Percentiles rank a stretch among this genome's conserved stretches.
These are phyloP conservation scores for Chrysolina oricalcia DNA, from an alignment of 2,888 invertebrate species.

Conservation along the genomic window DNA sequence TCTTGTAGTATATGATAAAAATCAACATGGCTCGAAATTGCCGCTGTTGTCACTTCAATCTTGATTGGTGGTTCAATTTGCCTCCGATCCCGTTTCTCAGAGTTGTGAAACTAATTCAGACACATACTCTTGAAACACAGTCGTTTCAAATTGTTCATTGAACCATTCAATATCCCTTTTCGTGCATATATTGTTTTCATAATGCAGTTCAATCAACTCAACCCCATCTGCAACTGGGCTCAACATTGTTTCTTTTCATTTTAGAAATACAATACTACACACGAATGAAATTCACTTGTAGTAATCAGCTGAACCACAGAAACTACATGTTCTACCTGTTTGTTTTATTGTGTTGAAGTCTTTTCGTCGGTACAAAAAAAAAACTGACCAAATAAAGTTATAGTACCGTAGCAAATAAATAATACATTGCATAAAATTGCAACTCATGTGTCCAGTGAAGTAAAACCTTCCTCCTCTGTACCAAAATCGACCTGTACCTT, in stretches of 20 bases:
- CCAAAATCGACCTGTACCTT: no score
- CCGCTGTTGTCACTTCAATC: no score
- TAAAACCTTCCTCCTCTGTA: no score
- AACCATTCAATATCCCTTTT: background rate
- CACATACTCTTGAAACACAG: background rate
- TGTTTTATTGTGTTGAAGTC: background rate
- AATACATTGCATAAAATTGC: no score
- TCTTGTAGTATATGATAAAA: no score
- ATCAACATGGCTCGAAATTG: no score
- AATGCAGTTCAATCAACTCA: constrained; percentile 2
- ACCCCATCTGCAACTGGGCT: background rate
- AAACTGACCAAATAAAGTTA: no score
- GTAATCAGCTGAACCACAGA: background rate
- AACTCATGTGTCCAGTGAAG: no score
- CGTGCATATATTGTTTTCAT: background rate
- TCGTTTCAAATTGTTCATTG: background rate
- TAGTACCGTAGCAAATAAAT: no score
- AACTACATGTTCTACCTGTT: background rate
- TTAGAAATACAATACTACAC: background rate
- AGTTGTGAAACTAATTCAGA: background rate
- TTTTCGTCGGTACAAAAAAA: background rate
- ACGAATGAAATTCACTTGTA: background rate
- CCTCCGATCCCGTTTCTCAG: background rate
- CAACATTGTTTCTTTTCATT: background rate
- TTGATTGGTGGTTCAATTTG: background rate